Evolutionary conservation across 2,888 invertebrate genomes (phyloP).

Genomic region (Fragum whitleyi): DNA sequence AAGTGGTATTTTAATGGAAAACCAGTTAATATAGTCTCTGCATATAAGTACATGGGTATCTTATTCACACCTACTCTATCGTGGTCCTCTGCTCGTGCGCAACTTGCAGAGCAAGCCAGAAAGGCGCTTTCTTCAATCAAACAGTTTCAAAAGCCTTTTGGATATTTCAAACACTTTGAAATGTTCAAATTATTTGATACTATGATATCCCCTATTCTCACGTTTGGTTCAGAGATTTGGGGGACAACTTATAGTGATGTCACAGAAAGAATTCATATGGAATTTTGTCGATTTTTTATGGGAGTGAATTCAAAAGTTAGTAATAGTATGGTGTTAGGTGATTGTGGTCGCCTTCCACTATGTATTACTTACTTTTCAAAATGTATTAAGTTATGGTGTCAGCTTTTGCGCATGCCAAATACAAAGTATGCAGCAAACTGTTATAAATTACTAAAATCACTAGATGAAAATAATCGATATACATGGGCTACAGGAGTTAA

Average conservation of each 20-base stretch:
- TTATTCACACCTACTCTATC: conserved; percentile 6
- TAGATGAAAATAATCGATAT: conserved; percentile 16
- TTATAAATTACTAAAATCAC: conserved; percentile 23
- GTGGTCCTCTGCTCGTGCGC: not conserved
- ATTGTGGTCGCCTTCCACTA: not conserved
- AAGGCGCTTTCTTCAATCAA: conserved; percentile 1
- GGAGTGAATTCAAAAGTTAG: not conserved
- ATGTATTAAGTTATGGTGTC: conserved; percentile 16
- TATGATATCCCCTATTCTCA: conserved; percentile 8
- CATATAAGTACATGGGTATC: conserved; percentile 15
- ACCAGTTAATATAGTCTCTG: not conserved
- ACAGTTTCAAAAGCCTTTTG: not conserved
- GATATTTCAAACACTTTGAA: not conserved
- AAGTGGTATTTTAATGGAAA: conserved; percentile 17
- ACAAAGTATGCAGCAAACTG: conserved; percentile 22
- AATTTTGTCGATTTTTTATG: not conserved
- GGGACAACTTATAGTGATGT: not conserved
- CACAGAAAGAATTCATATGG: not conserved
- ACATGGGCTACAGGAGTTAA: conserved; percentile 31
- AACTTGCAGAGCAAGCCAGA: conserved; percentile 5
- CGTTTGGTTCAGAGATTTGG: conserved; percentile 22
- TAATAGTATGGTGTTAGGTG: not conserved
- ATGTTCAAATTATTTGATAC: conserved; percentile 27
- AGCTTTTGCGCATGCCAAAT: conserved; percentile 24
- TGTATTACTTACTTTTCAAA: not conserved